Conservation (phyloP, 2,113 vertebrate species). For the Ranitomeya imitator region DNA sequence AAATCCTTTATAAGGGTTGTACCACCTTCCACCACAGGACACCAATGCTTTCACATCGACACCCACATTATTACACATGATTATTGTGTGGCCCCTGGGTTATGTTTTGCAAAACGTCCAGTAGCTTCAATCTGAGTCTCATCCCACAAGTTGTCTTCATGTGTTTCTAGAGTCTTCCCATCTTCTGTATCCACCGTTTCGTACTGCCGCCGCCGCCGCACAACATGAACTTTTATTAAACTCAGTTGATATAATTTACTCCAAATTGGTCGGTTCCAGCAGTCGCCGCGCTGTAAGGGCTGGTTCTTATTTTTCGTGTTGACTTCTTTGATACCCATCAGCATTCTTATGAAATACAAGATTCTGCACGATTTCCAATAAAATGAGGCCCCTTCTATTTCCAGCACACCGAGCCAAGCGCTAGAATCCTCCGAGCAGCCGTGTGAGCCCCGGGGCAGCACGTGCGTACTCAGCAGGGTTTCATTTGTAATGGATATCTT, state of each 20-base stretch:
- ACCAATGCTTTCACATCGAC: too few species aligned
- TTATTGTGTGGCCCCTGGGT: too few species aligned
- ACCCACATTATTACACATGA: too few species aligned
- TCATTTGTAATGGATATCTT: neutral
- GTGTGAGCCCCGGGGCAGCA: neutral
- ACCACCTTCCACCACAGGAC: too few species aligned
- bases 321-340: neutral
- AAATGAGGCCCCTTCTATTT: neutral
- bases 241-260: neutral
- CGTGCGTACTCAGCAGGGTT: neutral
- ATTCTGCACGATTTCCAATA: neutral
- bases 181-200: neutral
- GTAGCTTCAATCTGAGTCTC: neutral
- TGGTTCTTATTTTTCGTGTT: neutral
- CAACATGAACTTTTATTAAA: neutral
- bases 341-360: conserved; percentile 16
- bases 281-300: neutral
- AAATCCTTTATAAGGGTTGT: too few species aligned
- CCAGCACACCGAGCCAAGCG: neutral
- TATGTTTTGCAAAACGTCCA: neutral
- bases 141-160: too few species aligned
- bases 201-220: neutral
- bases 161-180: too few species aligned
- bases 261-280: neutral
- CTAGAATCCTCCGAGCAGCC: neutral